phyloP scores from a whole-genome alignment of 92 coral and sea anemone species.

The Palythoa heliodiscus region DNA sequence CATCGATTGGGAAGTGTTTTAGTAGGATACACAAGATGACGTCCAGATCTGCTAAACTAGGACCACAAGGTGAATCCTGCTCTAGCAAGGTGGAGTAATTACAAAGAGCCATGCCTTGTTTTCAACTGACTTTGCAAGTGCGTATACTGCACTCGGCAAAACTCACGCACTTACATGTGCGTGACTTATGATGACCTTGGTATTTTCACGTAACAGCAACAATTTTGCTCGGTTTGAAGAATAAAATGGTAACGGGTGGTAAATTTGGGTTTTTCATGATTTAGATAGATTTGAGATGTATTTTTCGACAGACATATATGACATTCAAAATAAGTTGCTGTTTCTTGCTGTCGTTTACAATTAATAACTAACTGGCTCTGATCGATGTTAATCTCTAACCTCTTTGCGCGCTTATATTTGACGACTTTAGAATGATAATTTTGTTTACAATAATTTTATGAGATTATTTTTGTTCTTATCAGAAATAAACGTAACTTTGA shows the following conservation, averaged over 20 bases:
- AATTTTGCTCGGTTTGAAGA: neutral
- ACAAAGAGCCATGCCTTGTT: no score
- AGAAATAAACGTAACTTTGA: no score
- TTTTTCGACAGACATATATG: neutral
- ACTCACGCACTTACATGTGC: neutral
- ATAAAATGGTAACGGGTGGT: neutral
- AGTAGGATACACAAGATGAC: no score
- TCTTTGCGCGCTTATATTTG: neutral
- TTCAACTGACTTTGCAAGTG: no score
- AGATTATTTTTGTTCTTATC: neutral
- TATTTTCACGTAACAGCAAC: neutral
- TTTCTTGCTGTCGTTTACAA: neutral
- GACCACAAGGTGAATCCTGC: no score
- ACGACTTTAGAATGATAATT: no score
- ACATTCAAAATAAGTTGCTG: neutral
- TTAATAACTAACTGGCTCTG: no score
- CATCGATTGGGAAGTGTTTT: no score
- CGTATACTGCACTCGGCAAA: no score
- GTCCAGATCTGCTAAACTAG: no score
- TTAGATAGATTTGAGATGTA: neutral
- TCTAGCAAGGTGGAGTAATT: no score
- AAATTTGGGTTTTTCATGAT: neutral
- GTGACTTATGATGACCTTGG: neutral
- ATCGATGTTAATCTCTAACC: neutral
- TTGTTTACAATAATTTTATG: neutral